A percentile compares a stretch with the other conserved stretches of the same genome.
phyloP scores from a whole-genome alignment of 2,888 invertebrate genomes.

The Sceliomorpha sp. region DNA sequence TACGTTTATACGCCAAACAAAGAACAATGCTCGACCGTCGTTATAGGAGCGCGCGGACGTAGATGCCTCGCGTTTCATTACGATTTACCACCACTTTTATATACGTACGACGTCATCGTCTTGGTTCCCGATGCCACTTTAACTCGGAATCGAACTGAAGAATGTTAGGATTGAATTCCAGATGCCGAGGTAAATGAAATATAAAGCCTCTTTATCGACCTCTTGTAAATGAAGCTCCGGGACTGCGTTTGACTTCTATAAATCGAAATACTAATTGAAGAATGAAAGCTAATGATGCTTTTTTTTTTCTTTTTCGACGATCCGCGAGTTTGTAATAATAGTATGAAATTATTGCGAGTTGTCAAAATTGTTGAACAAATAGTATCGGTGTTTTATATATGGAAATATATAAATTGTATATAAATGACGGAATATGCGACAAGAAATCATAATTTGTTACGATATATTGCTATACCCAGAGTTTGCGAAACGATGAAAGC shows the following conservation, averaged over 20 bases:
- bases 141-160: constrained; percentile 35
- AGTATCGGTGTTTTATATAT: too few species aligned
- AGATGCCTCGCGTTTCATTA: constrained; percentile 40
- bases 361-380: too few species aligned
- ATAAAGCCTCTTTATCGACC: constrained; percentile 15
- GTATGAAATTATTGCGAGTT: too few species aligned
- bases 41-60: constrained; percentile 60
- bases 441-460: too few species aligned
- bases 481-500: too few species aligned
- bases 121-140: constrained; percentile 27
- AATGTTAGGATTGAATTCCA: constrained; percentile 33
- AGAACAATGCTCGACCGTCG: constrained; percentile 68
- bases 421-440: too few species aligned
- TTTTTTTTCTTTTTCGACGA: too few species aligned
- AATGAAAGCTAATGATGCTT: too few species aligned
- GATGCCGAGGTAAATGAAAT: constrained; percentile 33
- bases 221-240: constrained; percentile 15
- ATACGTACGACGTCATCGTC: constrained; percentile 37
- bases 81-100: constrained; percentile 44
- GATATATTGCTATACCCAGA: too few species aligned
- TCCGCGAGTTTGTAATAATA: too few species aligned
- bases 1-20: constrained; percentile 76
- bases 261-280: constrained; percentile 3
- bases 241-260: constrained; percentile 1
- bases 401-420: too few species aligned